These are phyloP conservation scores for Caenorhabditis drosophilae DNA, from an alignment of 2,888 invertebrate genomes.

Conservation along the genomic window DNA sequence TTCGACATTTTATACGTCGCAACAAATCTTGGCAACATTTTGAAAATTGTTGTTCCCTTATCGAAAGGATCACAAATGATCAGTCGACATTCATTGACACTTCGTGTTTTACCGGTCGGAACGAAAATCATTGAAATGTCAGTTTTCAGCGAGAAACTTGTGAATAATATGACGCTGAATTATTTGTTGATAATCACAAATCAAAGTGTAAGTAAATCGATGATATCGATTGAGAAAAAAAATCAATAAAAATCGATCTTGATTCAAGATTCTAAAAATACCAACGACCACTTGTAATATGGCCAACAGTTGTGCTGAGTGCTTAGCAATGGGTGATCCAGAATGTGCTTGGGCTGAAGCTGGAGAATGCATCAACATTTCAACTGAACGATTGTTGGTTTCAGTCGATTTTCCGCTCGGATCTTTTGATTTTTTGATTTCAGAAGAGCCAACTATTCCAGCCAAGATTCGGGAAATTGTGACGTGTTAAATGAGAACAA, in stretches of 20 bases:
- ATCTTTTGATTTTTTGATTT: no score
- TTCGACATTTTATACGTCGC: constrained; percentile 43
- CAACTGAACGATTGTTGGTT: constrained; percentile 10
- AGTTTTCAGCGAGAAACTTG: constrained; percentile 4
- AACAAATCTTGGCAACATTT: constrained; percentile 36
- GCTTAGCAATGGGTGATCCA: constrained; percentile 40
- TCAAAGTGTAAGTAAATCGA: constrained; percentile 15
- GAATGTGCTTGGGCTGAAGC: constrained; percentile 48
- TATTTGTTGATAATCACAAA: constrained; percentile 21
- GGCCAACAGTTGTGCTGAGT: constrained; percentile 34
- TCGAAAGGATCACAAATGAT: not conserved
- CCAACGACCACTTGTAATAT: constrained; percentile 35
- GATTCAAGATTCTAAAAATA: constrained; percentile 14
- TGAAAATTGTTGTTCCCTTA: constrained; percentile 31
- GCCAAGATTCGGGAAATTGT: constrained; percentile 35
- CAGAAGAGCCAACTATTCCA: constrained; percentile 5
- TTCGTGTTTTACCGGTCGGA: constrained; percentile 18
- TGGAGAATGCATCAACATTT: constrained; percentile 35
- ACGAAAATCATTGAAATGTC: constrained; percentile 4
- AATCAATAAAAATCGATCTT: not conserved
- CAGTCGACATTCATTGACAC: constrained; percentile 32
- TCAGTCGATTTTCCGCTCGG: no score
- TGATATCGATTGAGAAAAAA: not conserved
- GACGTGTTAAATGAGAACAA: constrained; percentile 4
- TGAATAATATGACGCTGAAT: constrained; percentile 7